These are phyloP conservation scores for Herpailurus yagouaroundi DNA, from an alignment of 2,113 vertebrate species.

Conservation along the genomic window DNA sequence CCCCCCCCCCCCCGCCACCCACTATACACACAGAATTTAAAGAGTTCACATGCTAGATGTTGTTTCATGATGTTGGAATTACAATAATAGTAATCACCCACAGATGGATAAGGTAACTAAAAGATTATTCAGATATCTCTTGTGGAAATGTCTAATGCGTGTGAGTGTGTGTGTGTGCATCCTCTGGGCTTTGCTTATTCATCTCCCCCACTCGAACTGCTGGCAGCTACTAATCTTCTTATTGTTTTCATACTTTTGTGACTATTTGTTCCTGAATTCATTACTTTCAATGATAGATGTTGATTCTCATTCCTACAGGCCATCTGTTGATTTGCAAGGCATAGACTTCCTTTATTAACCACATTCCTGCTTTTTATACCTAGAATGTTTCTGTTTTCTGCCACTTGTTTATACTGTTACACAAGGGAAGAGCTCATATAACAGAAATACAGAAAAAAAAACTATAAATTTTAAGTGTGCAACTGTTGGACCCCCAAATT, in stretches of 20 bases:
- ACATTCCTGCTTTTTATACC: neutral
- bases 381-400: neutral
- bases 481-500: neutral
- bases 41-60: too few species aligned
- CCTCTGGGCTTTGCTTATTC: neutral
- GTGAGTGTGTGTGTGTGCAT: too few species aligned
- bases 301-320: neutral
- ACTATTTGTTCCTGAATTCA: neutral
- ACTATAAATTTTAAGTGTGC: neutral
- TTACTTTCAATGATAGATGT: neutral
- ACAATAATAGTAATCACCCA: neutral
- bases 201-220: too few species aligned
- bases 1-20: accelerated
- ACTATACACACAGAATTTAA: too few species aligned
- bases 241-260: neutral
- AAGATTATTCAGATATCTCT: neutral
- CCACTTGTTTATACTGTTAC: neutral
- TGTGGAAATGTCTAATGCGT: neutral
- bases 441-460: neutral
- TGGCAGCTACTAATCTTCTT: neutral
- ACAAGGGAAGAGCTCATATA: neutral
- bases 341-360: neutral
- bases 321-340: neutral
- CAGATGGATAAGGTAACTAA: neutral
- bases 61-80: neutral